phyloP scores from a whole-genome alignment of 2,888 invertebrate species.

The Drosophila ochracea region DNA sequence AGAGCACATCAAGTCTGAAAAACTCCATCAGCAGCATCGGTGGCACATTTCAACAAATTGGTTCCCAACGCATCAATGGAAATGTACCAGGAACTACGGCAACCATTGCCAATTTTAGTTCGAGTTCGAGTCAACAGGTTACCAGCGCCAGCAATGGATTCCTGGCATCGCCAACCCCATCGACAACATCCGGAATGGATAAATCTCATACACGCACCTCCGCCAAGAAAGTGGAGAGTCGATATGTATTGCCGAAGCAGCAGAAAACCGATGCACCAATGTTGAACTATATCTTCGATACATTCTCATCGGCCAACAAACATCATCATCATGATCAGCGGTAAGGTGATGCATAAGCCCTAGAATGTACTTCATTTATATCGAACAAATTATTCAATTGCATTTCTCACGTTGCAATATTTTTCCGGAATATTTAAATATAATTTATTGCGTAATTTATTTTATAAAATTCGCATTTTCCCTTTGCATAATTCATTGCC shows the following conservation, averaged over 20 bases:
- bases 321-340: conserved; percentile 90
- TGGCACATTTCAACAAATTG: conserved; percentile 74
- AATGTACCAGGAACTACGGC: conserved; percentile 26
- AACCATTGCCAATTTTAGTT: conserved; percentile 17
- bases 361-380: neutral
- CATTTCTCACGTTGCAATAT: neutral
- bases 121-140: conserved; percentile 41
- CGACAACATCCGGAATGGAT: conserved; percentile 44
- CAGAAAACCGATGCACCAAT: conserved; percentile 89
- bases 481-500: neutral
- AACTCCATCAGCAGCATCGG: conserved; percentile 44
- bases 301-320: conserved; percentile 89
- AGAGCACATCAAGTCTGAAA: conserved; percentile 51
- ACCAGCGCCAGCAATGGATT: conserved; percentile 28
- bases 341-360: conserved; percentile 82
- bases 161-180: conserved; percentile 28
- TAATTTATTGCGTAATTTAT: neutral
- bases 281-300: conserved; percentile 91
- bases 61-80: conserved; percentile 76
- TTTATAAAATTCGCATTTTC: neutral
- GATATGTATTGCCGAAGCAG: conserved; percentile 85
- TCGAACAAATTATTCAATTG: neutral
- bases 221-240: conserved; percentile 77
- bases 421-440: neutral
- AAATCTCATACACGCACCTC: conserved; percentile 59